Percentiles rank a stretch among this genome's conserved stretches.
phyloP scores from a whole-genome alignment of 1,140 invertebrate genomes.

The Marisa cornuarietis region DNA sequence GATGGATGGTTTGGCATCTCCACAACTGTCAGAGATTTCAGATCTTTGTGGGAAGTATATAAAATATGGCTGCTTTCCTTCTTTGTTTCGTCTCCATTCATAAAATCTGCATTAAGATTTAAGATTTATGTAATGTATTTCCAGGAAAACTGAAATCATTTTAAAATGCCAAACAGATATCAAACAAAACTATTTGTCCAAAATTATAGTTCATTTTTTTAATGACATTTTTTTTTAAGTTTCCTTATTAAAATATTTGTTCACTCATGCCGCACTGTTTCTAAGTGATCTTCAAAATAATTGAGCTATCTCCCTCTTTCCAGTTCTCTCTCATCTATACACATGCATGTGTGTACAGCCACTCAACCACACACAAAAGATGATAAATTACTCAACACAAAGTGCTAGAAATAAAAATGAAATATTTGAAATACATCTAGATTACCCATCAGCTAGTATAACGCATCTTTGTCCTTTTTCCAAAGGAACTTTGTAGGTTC shows the following conservation, averaged over 20 bases:
- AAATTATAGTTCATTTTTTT: not conserved
- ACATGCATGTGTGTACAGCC: not conserved
- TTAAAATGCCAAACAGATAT: not conserved
- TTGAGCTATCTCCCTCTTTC: not conserved
- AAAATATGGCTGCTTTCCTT: slow-evolving; percentile 80
- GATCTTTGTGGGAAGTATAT: slow-evolving; percentile 72
- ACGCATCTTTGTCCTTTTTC: slow-evolving; percentile 79
- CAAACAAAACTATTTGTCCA: not conserved
- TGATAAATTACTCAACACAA: not conserved
- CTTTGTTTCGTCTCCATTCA: slow-evolving; percentile 80
- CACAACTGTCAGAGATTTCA: too few species aligned
- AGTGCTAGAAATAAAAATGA: not conserved
- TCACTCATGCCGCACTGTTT: not conserved
- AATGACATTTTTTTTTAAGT: too few species aligned
- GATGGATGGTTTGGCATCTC: too few species aligned
- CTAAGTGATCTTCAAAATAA: not conserved
- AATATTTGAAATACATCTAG: too few species aligned
- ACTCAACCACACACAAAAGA: not conserved
- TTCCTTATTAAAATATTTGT: too few species aligned
- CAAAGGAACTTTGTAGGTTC: slow-evolving; percentile 75
- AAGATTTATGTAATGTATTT: too few species aligned
- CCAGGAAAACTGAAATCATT: too few species aligned
- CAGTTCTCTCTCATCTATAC: not conserved
- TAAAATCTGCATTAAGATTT: slow-evolving; percentile 71
- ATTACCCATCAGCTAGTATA: slow-evolving; percentile 78